phyloP scores from a whole-genome alignment of 2,113 vertebrate species.

The Zosterops lateralis region DNA sequence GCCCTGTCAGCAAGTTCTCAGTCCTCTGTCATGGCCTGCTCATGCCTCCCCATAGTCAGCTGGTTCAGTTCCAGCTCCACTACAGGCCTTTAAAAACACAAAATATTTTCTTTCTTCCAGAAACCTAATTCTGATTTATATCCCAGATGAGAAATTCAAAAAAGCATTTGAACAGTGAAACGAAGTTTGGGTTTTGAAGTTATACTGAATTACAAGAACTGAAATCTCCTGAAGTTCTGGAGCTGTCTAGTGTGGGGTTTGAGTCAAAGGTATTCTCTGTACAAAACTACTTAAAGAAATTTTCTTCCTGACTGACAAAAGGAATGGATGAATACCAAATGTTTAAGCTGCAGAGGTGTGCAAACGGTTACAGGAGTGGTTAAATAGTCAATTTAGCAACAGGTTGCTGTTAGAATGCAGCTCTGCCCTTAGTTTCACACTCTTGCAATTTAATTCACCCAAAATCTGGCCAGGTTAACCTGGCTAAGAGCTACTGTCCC shows the following conservation, averaged over 20 bases:
- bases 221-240: not conserved
- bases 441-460: not conserved
- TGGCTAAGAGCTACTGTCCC: not conserved
- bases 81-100: constrained; percentile 31
- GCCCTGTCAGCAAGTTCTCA: constrained; percentile 1
- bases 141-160: constrained; percentile 16
- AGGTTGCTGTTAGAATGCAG: not conserved
- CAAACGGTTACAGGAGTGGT: not conserved
- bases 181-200: not conserved
- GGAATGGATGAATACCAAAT: not conserved
- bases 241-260: not conserved
- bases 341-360: not conserved
- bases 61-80: constrained; percentile 37
- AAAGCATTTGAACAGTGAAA: not conserved
- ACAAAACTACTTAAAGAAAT: not conserved
- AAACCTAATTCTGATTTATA: constrained; percentile 33
- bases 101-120: constrained; percentile 46
- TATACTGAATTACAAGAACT: not conserved
- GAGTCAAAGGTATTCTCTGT: not conserved
- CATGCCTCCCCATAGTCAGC: not conserved
- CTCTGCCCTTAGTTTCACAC: not conserved
- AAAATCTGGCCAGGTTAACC: not conserved
- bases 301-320: not conserved
- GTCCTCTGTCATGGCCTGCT: constrained; percentile 10
- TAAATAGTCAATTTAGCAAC: not conserved